Base-by-base conservation (phyloP, 2,113 vertebrate species). In the Coryphaenoides rupestris region DNA sequence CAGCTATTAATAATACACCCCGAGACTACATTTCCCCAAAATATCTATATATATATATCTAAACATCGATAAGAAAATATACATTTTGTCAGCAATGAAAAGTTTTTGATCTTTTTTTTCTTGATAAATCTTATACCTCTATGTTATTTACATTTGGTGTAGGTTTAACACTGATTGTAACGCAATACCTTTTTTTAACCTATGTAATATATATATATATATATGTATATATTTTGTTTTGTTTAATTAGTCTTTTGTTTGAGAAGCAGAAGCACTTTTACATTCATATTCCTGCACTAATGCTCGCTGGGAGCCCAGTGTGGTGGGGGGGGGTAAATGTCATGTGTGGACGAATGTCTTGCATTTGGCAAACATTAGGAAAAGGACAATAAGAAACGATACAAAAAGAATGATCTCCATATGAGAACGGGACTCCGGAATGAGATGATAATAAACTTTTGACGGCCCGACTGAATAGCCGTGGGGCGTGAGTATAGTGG, bases 61-160 rank as follows among this genome's bases (percentile, higher is more conserved):
- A 68, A 80, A 85, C 77, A 78, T 69, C 75, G 46, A 80, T 89
- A 88, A 83, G 84, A 90, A 90, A 90, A 89, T 90, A 89, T 84
- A 87, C 70, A 84, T 85, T 84, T 83, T 45, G 81, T 78, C 52
- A 69, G 74, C 76, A 81, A 75, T 79, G 79, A 79, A 75, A 73
- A 79, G 75, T 69, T 63, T 73, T 79, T 78, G 76, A 75, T 65
- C 40, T 72, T 70, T 66, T 52, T 28, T 15, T 60, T 78, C 70
- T 79, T 68, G 71, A 85, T 81, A 86, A 86, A 85, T 83, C 62
- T 67, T 77, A 78, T 69, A 84, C 74, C 67, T 84, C 67, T 84
- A 70, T 83, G 63, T 70, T 86, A 88, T 87, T 76, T 90, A 89
- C 83, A 88, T 86, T 88, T 89, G 84, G 79, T 84, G 77, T 78